Conservation (phyloP, 1,140 invertebrate genomes). For the Micrasema longulum region DNA sequence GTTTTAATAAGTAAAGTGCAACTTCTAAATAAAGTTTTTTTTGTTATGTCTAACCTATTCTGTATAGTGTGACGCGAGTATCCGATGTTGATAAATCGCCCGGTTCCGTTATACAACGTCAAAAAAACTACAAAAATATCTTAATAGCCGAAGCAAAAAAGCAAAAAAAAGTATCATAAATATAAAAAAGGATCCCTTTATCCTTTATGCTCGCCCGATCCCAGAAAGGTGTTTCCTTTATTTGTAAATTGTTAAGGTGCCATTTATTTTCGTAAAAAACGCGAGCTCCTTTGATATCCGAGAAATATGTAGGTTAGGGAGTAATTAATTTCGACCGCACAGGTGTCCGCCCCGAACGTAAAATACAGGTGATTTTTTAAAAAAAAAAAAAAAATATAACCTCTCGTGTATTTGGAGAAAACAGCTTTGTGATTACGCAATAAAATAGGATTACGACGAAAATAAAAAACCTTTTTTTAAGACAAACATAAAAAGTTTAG, state of each 20-base stretch:
- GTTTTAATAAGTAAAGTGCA: constrained; percentile 33
- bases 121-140: constrained; percentile 15
- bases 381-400: constrained; percentile 3
- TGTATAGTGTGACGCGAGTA: not conserved
- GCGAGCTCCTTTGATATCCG: constrained; percentile 32
- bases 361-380: constrained; percentile 35
- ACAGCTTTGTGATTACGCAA: too few species aligned
- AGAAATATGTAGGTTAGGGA: constrained; percentile 29
- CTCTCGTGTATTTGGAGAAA: not conserved
- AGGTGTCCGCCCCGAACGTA: constrained; percentile 30
- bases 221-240: constrained; percentile 44
- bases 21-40: constrained; percentile 2
- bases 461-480: too few species aligned
- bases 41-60: not conserved
- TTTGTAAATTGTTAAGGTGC: constrained; percentile 44
- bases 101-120: constrained; percentile 28
- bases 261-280: constrained; percentile 40
- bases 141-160: constrained; percentile 17
- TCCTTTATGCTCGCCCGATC: constrained; percentile 6
- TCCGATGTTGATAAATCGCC: not conserved
- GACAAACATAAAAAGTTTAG: too few species aligned
- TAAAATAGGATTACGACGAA: too few species aligned
- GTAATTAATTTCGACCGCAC: constrained; percentile 33
- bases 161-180: constrained; percentile 19
- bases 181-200: constrained; percentile 21